A percentile compares a stretch with the other conserved stretches of the same genome.
These are phyloP conservation scores for Lethrus apterus DNA, from an alignment of 1,140 invertebrate species.

Conservation along the genomic window DNA sequence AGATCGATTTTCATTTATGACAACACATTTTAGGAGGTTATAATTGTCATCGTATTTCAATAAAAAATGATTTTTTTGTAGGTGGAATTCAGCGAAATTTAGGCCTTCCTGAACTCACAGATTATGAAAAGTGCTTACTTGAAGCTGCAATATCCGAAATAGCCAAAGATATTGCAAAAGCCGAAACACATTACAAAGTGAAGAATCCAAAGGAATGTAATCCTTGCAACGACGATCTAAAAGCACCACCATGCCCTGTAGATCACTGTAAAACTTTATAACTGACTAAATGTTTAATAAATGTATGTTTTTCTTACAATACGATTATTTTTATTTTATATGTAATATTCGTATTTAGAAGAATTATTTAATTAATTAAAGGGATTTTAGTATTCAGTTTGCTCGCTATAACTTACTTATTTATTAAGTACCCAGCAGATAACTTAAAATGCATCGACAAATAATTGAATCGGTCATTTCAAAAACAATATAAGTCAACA, in stretches of 20 bases:
- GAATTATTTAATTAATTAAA: too few species aligned
- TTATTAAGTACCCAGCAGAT: too few species aligned
- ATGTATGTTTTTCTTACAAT: too few species aligned
- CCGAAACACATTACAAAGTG: slow-evolving; percentile 38
- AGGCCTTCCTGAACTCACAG: slow-evolving; percentile 46
- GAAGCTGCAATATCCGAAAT: slow-evolving; percentile 44
- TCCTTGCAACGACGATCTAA: background rate
- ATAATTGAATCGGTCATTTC: too few species aligned
- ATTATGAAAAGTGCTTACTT: slow-evolving; percentile 49
- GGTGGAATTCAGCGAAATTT: slow-evolving; percentile 45
- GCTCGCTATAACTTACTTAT: too few species aligned
- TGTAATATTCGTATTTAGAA: too few species aligned
- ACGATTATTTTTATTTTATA: too few species aligned
- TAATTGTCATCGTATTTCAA: background rate
- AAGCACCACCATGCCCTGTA: slow-evolving; percentile 2
- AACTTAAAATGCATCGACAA: too few species aligned
- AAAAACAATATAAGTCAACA: too few species aligned
- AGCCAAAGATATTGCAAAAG: slow-evolving; percentile 45
- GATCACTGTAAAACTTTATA: slow-evolving; percentile 4
- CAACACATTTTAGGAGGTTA: background rate
- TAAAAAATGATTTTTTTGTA: slow-evolving; percentile 22
- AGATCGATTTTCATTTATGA: too few species aligned
- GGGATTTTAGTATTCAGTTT: too few species aligned
- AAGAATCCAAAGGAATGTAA: slow-evolving; percentile 6
- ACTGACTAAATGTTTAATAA: too few species aligned